Base-by-base conservation (phyloP, 2,888 invertebrate genomes). In the Frankliniella fusca region DNA sequence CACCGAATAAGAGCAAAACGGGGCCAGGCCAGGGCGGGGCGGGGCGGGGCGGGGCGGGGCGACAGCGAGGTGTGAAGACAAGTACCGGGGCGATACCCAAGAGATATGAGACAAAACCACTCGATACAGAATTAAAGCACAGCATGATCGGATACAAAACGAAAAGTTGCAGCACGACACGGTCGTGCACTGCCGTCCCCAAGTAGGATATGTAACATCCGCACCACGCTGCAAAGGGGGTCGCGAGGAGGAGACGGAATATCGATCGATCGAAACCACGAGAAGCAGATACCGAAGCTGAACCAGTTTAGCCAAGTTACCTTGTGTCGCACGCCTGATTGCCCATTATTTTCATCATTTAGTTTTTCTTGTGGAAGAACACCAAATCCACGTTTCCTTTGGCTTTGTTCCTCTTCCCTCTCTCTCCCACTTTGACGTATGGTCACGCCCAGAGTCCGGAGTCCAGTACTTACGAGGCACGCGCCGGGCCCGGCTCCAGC, bases 61-160 rank as follows among this genome's bases (percentile, higher is more conserved):
- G 61, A 61, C 61, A 76, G 27, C 23, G 23, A 76, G 70, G 70
- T 76, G 70, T 76, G 70, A 76, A 76, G 70, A 76, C 70, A 76
- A 76, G 70, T 27, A 10, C 70, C 9, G 70, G 70, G 70, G 23
- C 70, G 70, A 76, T 76, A 76, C 70, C 70, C 12, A 23, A 76
- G 70, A 76, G 70, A 76, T 76, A 76, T 76, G 70, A 76, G 70
- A 76, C 70, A 76, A 76, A 76, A 23, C 70, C 70, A 76, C 70
- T 76, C 70, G 70, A 76, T 76, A 76, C 23, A 76, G 70, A 76
- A 76, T 76, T 76, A 27, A 76, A 76, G 70, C 20, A 23, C 23
- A 76, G 9, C 70, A 23, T 20, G 70, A n/a, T 23, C 70, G 70
- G 70, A 76, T 76, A 76, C 70, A 76, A 76, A 76, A 76, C 70